Evolutionary conservation across 2,888 invertebrate genomes (phyloP), one percentile per base, ranked within the genome.

Genomic region (Mesorhabditis sp.): DNA sequence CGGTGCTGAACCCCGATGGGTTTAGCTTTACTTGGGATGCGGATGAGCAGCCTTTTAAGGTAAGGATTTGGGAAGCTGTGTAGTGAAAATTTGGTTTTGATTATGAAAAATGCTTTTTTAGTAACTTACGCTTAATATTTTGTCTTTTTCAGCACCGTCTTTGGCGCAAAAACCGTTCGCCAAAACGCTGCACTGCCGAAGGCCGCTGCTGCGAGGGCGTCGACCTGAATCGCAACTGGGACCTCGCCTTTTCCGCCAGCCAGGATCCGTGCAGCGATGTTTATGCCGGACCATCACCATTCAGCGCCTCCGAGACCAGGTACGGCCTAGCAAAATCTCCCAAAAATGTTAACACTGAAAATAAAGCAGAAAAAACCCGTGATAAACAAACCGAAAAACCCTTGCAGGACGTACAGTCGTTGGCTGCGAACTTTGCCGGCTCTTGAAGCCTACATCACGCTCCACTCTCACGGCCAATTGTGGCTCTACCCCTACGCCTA

Each of bases 241-340:
- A 50, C n/a, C 58, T 50, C 58, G 58, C 58, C n/a, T 50, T 50
- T 50, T 13, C 58, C n/a, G 58, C 10, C n/a, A n/a, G 7, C 58
- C 10, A 50, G 58, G 58, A 50, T 50, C 58, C 58, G 58, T 50
- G 58, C 58, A 50, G 58, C n/a, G 58, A 50, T n/a, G 58, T 50
- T 50, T 50, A 50, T n/a, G 10, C 58, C 10, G 58, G 58, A 13
- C 58, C 58, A 13, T 13, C 7, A 50, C 58, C 58, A 10, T 50
- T 50, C n/a, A 50, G 58, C 58, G 58, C 7, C 7, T 10, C 58
- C n/a, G 58, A 50, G n/a, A 50, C 58, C 7, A 50, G 58, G 58
- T 50, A 13, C n/a, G 28, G 28, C 28, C 28, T 28, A 28, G 28
- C 28, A 28, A 28, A 28, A 28, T 28, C 28, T 28, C 28, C 28